Base-by-base conservation (phyloP, 2,113 vertebrate species). In the Osmerus mordax region DNA sequence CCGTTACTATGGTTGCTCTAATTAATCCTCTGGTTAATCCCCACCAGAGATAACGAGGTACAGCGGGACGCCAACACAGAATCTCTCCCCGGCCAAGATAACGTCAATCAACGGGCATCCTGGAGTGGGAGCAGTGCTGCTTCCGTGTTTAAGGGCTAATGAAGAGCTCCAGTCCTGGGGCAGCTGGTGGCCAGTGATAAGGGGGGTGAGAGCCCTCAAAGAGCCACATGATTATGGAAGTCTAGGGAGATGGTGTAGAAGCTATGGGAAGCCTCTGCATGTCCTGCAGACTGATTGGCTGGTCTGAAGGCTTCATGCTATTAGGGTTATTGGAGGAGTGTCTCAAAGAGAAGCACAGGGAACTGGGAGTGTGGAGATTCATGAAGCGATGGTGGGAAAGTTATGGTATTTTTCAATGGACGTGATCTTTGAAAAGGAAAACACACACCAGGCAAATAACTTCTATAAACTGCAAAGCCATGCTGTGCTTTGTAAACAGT, bases 41-140 rank as follows among this genome's bases (percentile, higher is more conserved):
- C 74, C 36, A 73, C 16, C 13, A 59, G 54, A 71, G 61, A 78
- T 83, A 81, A 84, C 67, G n/a, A 51, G 36, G 32, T 71, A 32
- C 73, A 73, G 77, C 74, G 73, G 72, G 78, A 75, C 14, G 18
- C 55, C 15, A 13, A 74, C 67, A 36, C 76, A 72, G 23, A 19
- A 79, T 73, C 74, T 75, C 78, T 73, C 29, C 63, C 65, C 60
- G 4, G 32, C 70, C 54, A 73, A 69, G 71, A 82, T 76, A 75
- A 77, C 59, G 83, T 80, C 83, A 87, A 73, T 87, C 81, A 83
- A 74, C 47, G 36, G 14, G 47, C 51, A 74, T 52, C 78, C 61
- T 64, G 23, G 41, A 70, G 71, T 60, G 52, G 58, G 70, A 69
- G 74, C 69, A 69, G 73, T 60, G 53, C 29, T 18, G 54, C 66